Conservation (phyloP, 2,113 vertebrate genomes). For the Oophaga pumilio region DNA sequence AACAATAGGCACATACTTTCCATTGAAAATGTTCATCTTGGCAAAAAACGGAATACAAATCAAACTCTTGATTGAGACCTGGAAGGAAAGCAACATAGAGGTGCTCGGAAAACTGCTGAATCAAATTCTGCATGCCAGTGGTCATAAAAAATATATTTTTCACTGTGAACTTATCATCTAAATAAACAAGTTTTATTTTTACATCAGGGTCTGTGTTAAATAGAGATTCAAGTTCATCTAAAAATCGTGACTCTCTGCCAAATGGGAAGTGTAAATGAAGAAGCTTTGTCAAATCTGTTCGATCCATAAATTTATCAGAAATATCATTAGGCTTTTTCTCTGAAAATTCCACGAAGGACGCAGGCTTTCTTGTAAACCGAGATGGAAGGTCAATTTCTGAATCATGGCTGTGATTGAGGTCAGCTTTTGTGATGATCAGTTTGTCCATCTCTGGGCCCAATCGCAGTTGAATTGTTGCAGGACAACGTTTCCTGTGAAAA, state of each 20-base stretch:
- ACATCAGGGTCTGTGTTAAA: conserved; percentile 47
- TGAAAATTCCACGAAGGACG: conserved; percentile 9
- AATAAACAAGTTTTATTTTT: conserved; percentile 67
- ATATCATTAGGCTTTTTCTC: neutral
- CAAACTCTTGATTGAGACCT: conserved; percentile 62
- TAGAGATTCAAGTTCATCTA: conserved; percentile 53
- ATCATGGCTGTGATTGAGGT: conserved; percentile 49
- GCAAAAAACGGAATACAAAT: conserved; percentile 64
- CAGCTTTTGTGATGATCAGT: conserved; percentile 50
- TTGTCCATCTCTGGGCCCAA: conserved; percentile 50
- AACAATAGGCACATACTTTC: conserved; percentile 64
- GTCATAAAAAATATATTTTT: conserved; percentile 68
- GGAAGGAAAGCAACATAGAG: conserved; percentile 65
- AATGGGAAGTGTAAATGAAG: conserved; percentile 40
- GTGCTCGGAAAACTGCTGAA: conserved; percentile 63
- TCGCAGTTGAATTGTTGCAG: conserved; percentile 47
- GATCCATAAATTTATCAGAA: conserved; percentile 49
- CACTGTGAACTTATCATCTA: conserved; percentile 67
- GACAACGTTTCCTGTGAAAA: conserved; percentile 43
- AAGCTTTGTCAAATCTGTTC: conserved; percentile 49
- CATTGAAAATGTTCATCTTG: conserved; percentile 63
- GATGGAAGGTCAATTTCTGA: conserved; percentile 53
- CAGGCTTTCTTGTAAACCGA: conserved; percentile 43
- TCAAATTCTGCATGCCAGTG: conserved; percentile 62
- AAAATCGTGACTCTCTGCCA: conserved; percentile 35